Evolutionary conservation across 2,113 vertebrate genomes (phyloP).

Genomic region (Xenotilapia longispinis): DNA sequence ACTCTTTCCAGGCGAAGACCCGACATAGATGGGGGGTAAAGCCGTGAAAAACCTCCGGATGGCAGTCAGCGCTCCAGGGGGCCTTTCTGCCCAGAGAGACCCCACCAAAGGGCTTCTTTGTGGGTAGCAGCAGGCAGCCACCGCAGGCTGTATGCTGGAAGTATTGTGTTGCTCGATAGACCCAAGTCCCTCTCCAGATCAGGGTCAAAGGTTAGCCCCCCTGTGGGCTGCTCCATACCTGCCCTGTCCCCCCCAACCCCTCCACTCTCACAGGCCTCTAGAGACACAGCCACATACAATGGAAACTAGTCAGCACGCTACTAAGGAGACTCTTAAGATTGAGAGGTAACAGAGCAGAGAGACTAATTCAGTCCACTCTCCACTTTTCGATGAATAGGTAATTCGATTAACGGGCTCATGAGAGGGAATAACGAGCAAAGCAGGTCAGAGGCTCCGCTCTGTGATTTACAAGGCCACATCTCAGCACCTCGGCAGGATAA

Average conservation of each 20-base stretch:
- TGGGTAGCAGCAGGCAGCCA: conserved; percentile 90
- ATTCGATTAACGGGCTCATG: conserved; percentile 48
- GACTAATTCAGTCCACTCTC: conserved; percentile 50
- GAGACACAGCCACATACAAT: conserved; percentile 24
- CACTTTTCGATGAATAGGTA: conserved; percentile 49
- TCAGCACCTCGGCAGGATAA: conserved; percentile 40
- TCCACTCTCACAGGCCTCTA: conserved; percentile 16
- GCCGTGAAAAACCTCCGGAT: conserved; percentile 81
- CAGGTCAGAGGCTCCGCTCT: conserved; percentile 16
- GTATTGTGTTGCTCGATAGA: conserved; percentile 64
- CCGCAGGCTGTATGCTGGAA: conserved; percentile 69
- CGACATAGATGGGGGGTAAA: conserved; percentile 64
- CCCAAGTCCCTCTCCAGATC: conserved; percentile 54
- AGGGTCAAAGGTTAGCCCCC: conserved; percentile 82
- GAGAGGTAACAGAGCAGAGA: conserved; percentile 55
- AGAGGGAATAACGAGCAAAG: conserved; percentile 23
- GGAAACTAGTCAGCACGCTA: conserved; percentile 38
- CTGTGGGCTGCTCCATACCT: conserved; percentile 72
- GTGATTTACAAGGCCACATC: not conserved
- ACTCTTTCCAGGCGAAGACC: conserved; percentile 55
- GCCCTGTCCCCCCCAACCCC: conserved; percentile 48
- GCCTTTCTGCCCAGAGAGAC: conserved; percentile 79
- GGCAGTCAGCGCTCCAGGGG: conserved; percentile 78
- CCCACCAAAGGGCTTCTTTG: conserved; percentile 77
- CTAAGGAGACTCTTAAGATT: conserved; percentile 50